Conservation (phyloP, 2,113 vertebrate genomes). For the Lamprologus speciosus region DNA sequence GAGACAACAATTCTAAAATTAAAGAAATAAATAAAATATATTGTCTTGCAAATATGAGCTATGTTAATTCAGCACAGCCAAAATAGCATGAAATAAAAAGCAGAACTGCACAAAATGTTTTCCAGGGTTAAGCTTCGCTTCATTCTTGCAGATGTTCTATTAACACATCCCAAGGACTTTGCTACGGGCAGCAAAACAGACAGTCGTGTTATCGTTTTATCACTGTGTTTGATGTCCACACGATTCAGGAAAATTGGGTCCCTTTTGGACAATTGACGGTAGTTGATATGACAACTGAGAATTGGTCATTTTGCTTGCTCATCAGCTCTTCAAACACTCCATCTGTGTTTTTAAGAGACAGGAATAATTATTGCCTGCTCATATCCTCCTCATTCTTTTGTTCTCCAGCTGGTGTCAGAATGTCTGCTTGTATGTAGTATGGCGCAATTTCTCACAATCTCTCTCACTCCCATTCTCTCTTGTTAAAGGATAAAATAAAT, state of each 20-base stretch:
- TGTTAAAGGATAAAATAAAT: neutral
- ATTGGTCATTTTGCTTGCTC: conserved; percentile 26
- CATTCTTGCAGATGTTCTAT: neutral
- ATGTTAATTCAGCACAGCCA: neutral
- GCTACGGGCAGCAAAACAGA: neutral
- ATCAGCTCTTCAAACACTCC: conserved; percentile 10
- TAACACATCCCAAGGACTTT: neutral
- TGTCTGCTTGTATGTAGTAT: neutral
- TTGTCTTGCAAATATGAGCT: neutral
- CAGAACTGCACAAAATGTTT: neutral
- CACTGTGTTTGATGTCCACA: conserved; percentile 14
- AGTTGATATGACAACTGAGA: conserved; percentile 31
- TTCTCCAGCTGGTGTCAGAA: neutral
- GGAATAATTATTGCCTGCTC: conserved; percentile 15
- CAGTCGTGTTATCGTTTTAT: neutral
- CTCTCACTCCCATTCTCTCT: neutral
- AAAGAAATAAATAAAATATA: neutral
- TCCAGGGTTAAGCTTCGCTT: neutral
- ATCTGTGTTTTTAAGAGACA: conserved; percentile 9
- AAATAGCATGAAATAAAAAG: neutral
- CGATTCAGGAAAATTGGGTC: neutral
- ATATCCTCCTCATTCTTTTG: conserved; percentile 22
- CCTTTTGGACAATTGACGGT: conserved; percentile 10
- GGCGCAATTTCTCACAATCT: neutral
- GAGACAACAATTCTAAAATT: neutral